Evolutionary conservation across 2,113 vertebrate species (phyloP).

Genomic region (Albula glossodonta): DNA sequence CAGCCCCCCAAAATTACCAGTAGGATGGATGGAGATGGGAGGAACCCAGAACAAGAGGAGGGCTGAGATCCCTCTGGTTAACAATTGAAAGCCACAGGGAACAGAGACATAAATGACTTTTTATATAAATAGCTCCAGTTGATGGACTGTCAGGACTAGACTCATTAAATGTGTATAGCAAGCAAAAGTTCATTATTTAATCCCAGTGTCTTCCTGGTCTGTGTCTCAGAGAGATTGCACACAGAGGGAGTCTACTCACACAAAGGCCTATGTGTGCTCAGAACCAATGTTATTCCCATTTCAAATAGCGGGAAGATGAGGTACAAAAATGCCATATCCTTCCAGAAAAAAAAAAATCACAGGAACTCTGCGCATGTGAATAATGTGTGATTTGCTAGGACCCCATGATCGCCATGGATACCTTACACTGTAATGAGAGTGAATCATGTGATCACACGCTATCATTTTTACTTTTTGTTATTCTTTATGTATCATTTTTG

Average conservation of each 20-base stretch:
- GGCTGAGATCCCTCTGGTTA: slow-evolving; percentile 3
- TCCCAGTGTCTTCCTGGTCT: slow-evolving; percentile 27
- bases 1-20: not conserved
- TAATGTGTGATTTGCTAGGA: too few relatives aligned
- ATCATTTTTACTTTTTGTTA: too few relatives aligned
- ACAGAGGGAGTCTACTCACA: not conserved
- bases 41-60: not conserved
- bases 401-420: too few relatives aligned
- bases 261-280: not conserved
- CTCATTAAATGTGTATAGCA: slow-evolving; percentile 60
- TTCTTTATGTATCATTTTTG: too few relatives aligned
- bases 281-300: not conserved
- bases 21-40: not conserved
- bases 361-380: too few relatives aligned
- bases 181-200: slow-evolving; percentile 55
- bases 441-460: too few relatives aligned
- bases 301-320: too few relatives aligned
- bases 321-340: too few relatives aligned
- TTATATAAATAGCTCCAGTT: slow-evolving; percentile 36
- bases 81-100: not conserved
- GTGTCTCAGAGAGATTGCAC: not conserved
- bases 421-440: too few relatives aligned
- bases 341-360: too few relatives aligned
- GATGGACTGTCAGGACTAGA: slow-evolving; percentile 15
- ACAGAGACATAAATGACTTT: not conserved